Percentiles rank a stretch among this genome's conserved stretches.
Evolutionary conservation across 2,113 vertebrate species (phyloP).

Genomic region (Hypomesus transpacificus): DNA sequence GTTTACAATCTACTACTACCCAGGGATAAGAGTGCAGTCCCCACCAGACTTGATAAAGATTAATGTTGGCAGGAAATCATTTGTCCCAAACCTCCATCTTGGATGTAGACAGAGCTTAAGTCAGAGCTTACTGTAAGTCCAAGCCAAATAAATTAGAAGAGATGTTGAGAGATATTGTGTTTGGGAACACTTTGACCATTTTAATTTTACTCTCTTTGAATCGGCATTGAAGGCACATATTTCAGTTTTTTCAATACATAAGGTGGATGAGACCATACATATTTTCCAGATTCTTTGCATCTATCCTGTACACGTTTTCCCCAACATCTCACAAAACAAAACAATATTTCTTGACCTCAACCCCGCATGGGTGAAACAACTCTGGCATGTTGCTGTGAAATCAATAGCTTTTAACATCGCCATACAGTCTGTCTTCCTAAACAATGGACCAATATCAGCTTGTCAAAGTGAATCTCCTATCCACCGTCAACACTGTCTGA

Average conservation of each 20-base stretch:
- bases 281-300: not conserved
- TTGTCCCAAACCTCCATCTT: constrained; percentile 38
- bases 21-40: constrained; percentile 12
- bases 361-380: constrained; percentile 31
- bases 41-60: constrained; percentile 43
- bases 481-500: constrained; percentile 26
- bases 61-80: constrained; percentile 42
- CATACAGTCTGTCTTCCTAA: constrained; percentile 19
- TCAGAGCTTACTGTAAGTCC: not conserved
- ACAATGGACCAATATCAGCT: constrained; percentile 14
- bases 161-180: constrained; percentile 7
- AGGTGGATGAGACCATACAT: not conserved
- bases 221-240: not conserved
- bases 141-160: not conserved
- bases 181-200: constrained; percentile 11
- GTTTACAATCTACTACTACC: constrained; percentile 41
- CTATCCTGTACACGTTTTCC: not conserved
- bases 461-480: constrained; percentile 28
- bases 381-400: constrained; percentile 45
- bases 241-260: too few relatives aligned
- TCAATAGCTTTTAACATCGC: constrained; percentile 58
- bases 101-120: constrained; percentile 20
- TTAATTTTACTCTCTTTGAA: not conserved
- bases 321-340: not conserved
- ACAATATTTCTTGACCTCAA: constrained; percentile 30